Evolutionary conservation across 2,113 vertebrate genomes (phyloP), one percentile per base, ranked within the genome.

Genomic region (Nyctereutes procyonoides): DNA sequence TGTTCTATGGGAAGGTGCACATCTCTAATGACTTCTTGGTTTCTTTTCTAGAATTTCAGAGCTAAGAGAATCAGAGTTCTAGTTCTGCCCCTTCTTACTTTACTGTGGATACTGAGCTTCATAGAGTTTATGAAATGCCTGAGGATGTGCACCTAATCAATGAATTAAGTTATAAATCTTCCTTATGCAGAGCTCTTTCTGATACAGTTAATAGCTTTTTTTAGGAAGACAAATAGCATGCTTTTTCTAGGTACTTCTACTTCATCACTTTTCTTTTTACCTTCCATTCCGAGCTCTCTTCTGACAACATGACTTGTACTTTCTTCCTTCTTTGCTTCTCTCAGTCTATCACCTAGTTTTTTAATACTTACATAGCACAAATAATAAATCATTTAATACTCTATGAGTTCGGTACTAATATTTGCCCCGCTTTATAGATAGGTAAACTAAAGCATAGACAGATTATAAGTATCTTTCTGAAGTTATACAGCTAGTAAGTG

Each of bases 361-460:
- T 74, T 65, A 87, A 79, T 84, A 73, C 16, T 53, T 84, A 60
- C 13, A n/a, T 56, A 81, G 35, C 62, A 93, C 43, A 86, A 51
- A 90, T 93, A 65, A 38, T 71, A 88, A 79, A 26, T 90, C 67
- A 58, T 56, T 96, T 90, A 76, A n/a, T 87, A 95, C 35, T 58
- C 20, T 79, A 1, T 96, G 67, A 77, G 24, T 91, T 84, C 19
- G 6, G 32, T 96, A 51, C 65, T 71, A 43, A 71, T 55, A 93
- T 69, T 82, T 88, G 67, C 91, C 60, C 43, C n/a, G 24, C 63
- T 94, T 96, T 94, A n/a, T 10, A 77, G 62, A 86, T 22, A 88
- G 35, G 24, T 92, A 85, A 85, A 38, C 30, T 58, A 4, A 96
- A 90, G 51, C n/a, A 92, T 79, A 85, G 53, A 55, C n/a, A 51